Base-by-base conservation (phyloP, 2,113 vertebrate species). In the Crocuta crocuta region DNA sequence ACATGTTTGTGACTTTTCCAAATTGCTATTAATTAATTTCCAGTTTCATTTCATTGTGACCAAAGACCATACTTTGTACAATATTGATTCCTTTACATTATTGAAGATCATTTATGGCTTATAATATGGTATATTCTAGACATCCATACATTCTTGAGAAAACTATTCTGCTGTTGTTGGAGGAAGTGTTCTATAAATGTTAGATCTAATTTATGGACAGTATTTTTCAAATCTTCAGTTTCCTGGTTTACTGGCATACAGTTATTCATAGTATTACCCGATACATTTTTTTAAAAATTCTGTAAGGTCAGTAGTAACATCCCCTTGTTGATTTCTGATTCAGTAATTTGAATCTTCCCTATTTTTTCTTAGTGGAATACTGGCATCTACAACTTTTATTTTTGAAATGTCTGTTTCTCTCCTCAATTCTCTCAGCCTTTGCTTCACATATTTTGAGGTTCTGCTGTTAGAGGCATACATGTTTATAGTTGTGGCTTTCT, bases 21-120 rank as follows among this genome's bases (percentile, higher is more conserved):
- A 81, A 73, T 70, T 21, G 39, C 24, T 80, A n/a, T 70, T 73
- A 78, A 39, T 92, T 70, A 86, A 93, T 86, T 93, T 90, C 45
- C 31, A 96, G 43, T n/a, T 89, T 78, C 58, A 94, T 53, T 71
- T 23, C 43, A 58, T 1, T 76, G 61, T 66, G 24, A 45, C 73
- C 26, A 86, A 90, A 78, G 4, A n/a, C 5, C 26, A 93, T 73
- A 45, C 63, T 61, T 53, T 21, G 5, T 15, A 94, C 5, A 73
- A 48, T 90, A 50, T 76, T 31, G 73, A 73, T 61, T 4, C 11
- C 55, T 65, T 70, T 45, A 45, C 11, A 73, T 73, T 66, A 66
- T 28, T 45, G 45, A 96, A 91, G 10, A 10, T 61, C 90, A 23
- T 68, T 71, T 87, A 26, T 92, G 90, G 66, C 26, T 50, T 35